These are phyloP conservation scores for Pyxicephalus adspersus DNA, from an alignment of 2,113 vertebrate species.

Conservation along the genomic window DNA sequence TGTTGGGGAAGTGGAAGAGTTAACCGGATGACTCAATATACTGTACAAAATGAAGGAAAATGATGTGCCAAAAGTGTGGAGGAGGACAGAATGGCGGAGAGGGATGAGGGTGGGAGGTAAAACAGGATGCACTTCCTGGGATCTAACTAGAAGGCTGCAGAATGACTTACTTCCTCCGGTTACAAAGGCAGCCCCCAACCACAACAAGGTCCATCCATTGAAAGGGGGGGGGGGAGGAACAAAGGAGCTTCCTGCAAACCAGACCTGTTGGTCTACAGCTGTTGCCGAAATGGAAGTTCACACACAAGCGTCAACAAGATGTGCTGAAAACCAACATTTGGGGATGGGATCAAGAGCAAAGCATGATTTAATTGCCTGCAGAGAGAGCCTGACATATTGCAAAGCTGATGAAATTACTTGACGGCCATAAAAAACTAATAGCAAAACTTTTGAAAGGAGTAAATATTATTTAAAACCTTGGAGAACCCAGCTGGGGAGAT, in stretches of 20 bases:
- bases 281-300: too few relatives aligned
- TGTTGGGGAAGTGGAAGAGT: background rate
- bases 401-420: too few relatives aligned
- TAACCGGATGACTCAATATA: conserved; percentile 36
- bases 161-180: conserved; percentile 33
- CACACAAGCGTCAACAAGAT: too few relatives aligned
- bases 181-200: conserved; percentile 15
- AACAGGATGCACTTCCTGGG: conserved; percentile 54
- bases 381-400: too few relatives aligned
- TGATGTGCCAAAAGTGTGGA: conserved; percentile 20
- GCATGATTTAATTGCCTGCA: too few relatives aligned
- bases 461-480: too few relatives aligned
- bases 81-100: conserved; percentile 24
- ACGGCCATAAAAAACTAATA: too few relatives aligned
- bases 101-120: conserved; percentile 40
- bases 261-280: too few relatives aligned
- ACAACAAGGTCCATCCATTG: conserved; percentile 55
- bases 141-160: conserved; percentile 12
- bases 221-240: conserved; percentile 5
- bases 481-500: too few relatives aligned
- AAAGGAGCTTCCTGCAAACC: background rate
- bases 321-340: too few relatives aligned
- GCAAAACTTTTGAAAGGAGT: too few relatives aligned
- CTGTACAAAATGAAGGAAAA: conserved; percentile 21
- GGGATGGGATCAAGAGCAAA: too few relatives aligned